Evolutionary conservation across 2,797 vertebrate genomes (phyloP), one percentile per base, ranked within the genome.

Genomic region (Sarcoramphus papa): DNA sequence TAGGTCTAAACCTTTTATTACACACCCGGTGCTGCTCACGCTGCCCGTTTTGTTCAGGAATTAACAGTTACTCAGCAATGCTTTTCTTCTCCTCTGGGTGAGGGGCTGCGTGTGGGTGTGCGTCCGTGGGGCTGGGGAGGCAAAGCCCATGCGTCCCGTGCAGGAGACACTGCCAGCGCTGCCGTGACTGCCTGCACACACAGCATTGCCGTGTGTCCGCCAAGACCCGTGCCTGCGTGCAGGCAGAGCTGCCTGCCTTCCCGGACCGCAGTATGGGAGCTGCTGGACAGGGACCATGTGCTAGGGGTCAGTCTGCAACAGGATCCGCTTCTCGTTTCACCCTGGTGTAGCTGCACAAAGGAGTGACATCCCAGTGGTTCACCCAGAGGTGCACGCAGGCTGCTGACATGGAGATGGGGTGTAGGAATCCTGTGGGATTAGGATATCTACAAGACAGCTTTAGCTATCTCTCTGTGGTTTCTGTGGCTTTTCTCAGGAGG

Each of bases 11-110:
- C 59, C 77, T 84, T 19, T 9, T 11, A 9, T 53, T 73, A 45
- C 47, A 37, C 12, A 12, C 40, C 53, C 2, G 0, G 37, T 7
- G 0, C 73, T 19, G 21, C 40, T 75, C 65, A 22, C 0, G 0
- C 77, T 57, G 45, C 75, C 37, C 12, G 1, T 13, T 81, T 51
- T 41, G 53, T 51, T 54, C 73, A 4, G 74, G 81, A 92, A 56
- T 79, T 43, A 50, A 47, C 30, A 0, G 56, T 50, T 79, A 20
- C 67, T 75, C 70, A 27, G 63, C 2, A 0, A 7, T 16, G 70
- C 70, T 88, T 72, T 53, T 30, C 3, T 48, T 24, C 20, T n/a
- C 40, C 5, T n/a, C 62, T 28, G 28, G 4, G 11, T 2, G 0
- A 21, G 47, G n/a, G 35, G 22, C 65, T 6, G 45, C 57, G 73